Evolutionary conservation across 2,113 vertebrate species (phyloP), one percentile per base, ranked within the genome.

Genomic region (Tichodroma muraria): DNA sequence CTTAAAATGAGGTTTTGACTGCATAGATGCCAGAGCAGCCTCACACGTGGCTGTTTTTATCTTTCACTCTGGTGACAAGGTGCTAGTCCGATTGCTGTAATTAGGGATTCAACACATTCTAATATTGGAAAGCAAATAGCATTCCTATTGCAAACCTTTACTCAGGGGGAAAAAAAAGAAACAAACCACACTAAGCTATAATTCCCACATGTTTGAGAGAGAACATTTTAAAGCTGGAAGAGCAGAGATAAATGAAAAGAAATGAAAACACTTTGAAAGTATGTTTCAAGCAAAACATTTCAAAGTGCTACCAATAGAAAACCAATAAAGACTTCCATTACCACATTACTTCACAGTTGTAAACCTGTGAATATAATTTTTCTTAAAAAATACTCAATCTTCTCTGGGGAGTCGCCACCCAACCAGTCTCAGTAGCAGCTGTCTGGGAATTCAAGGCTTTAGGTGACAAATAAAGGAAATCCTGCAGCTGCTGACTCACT

Each of bases 181-280:
- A 65, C 23, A 72, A 53, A 4, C 1, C 30, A n/a, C 33, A 33
- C 53, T 47, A 53, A 90, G 33, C 49, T 85, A 4, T 65, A 89
- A 77, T 89, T 91, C 81, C 87, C 93, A 91, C 53, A 87, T 85
- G 66, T 37, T 57, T 80, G 59, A 68, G 66, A 80, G 68, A 68
- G 50, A 77, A 47, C 22, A 38, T 88, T 85, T 82, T 77, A 77
- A 94, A 89, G 35, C 59, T 94, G 94, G 71, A 17, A 49, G 66
- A 66, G 49, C 45, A 45, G n/a, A 81, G 81, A 95, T 66, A 89
- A 95, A 87, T 70, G 70, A 79, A 89, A 92, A 90, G 56, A 86
- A 87, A 91, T 38, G 56, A 86, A 87, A 93, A 45, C 8, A 42
- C 45, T 92, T 54, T 87, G 66, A 85, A 93, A 85, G 24, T 21